Evolutionary conservation across 37 sponge, comb jelly and placozoan genomes (phyloP).

Genomic region (Ephydatia muelleri): DNA sequence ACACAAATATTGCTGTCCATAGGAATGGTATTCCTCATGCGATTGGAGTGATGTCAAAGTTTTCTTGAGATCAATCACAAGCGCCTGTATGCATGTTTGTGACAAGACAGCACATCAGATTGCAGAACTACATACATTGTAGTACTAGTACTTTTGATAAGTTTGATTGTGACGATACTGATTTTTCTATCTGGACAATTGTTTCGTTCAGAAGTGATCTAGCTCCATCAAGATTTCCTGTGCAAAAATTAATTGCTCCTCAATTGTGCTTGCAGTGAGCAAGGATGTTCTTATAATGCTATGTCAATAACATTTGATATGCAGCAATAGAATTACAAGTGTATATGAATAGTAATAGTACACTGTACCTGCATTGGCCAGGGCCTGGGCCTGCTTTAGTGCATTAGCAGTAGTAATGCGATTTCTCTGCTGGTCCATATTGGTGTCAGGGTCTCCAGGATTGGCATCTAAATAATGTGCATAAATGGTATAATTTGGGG

Average conservation of each 20-base stretch:
- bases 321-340: neutral
- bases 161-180: conserved; percentile 2
- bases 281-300: no score
- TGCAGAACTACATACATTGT: no score
- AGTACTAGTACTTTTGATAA: conserved; percentile 24
- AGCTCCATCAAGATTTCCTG: conserved; percentile 42
- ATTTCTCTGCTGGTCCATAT: neutral
- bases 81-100: conserved; percentile 13
- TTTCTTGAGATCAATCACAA: conserved; percentile 57
- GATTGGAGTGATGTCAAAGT: conserved; percentile 41
- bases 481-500: neutral
- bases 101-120: neutral
- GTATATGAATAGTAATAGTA: neutral
- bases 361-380: neutral
- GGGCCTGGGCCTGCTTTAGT: neutral
- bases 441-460: neutral
- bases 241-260: neutral
- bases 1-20: conserved; percentile 42
- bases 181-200: conserved; percentile 14
- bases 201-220: conserved; percentile 20
- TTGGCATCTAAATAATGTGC: neutral
- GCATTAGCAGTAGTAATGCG: neutral
- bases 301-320: no score
- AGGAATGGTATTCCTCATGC: conserved; percentile 16
- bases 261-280: no score